A percentile compares a stretch with the other conserved stretches of the same genome.
Evolutionary conservation across 2,113 vertebrate species (phyloP).

Genomic region (Tragelaphus strepsiceros): DNA sequence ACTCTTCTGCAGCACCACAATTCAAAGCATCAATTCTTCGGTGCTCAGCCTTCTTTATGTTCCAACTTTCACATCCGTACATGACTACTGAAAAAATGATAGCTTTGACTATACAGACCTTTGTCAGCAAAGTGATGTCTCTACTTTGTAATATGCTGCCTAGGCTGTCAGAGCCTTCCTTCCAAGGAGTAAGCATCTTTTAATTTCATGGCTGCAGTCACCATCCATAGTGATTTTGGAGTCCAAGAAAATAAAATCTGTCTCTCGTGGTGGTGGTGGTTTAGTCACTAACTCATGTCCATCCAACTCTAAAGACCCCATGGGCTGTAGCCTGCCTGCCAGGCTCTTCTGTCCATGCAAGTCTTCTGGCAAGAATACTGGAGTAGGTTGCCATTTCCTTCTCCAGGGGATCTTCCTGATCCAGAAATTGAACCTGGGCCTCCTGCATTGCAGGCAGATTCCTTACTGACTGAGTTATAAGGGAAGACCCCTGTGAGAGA

Average conservation of each 20-base stretch:
- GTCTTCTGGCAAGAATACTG: background rate
- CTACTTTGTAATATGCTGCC: background rate
- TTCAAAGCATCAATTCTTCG: background rate
- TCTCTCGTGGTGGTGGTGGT: background rate
- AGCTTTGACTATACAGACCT: background rate
- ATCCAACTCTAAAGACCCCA: rapidly evolving
- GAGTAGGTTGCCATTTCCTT: background rate
- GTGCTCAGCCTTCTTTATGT: background rate
- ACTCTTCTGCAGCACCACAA: background rate
- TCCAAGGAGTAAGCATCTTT: background rate
- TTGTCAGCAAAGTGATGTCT: background rate
- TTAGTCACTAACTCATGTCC: background rate
- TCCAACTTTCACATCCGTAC: background rate
- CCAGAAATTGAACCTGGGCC: background rate
- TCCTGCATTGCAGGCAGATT: background rate
- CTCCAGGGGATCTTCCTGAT: background rate
- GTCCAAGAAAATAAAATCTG: background rate
- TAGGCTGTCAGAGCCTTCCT: background rate
- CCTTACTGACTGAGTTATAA: background rate
- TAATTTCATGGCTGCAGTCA: background rate
- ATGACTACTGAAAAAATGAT: background rate
- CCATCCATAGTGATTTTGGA: background rate
- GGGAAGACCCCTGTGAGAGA: background rate
- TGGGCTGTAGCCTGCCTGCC: background rate
- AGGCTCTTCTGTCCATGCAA: background rate